These are phyloP conservation scores for Gari tellinella DNA, from an alignment of 2,888 invertebrate species.

Conservation along the genomic window DNA sequence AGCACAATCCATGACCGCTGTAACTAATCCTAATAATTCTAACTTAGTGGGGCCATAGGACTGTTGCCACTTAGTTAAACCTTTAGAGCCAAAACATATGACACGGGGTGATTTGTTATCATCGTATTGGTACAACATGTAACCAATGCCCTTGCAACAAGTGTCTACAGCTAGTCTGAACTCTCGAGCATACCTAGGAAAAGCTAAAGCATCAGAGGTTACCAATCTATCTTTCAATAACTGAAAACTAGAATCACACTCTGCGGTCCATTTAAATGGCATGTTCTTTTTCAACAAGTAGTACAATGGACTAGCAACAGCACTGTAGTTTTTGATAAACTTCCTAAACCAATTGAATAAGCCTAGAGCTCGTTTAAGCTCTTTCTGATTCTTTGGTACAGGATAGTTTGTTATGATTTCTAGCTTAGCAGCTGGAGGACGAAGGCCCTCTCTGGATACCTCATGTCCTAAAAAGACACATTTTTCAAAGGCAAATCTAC, in stretches of 20 bases:
- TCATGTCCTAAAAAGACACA: conserved; percentile 52
- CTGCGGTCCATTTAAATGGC: conserved; percentile 33
- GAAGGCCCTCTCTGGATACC: conserved; percentile 37
- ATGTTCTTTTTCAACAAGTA: conserved; percentile 28
- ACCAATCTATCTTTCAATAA: conserved; percentile 27
- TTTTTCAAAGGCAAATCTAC: conserved; percentile 17
- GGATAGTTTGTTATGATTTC: conserved; percentile 38
- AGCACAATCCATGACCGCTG: conserved; percentile 46
- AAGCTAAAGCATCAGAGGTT: conserved; percentile 48
- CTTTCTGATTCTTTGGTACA: conserved; percentile 36
- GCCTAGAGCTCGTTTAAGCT: conserved; percentile 47
- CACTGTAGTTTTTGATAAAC: conserved; percentile 46
- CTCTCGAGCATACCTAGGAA: conserved; percentile 45
- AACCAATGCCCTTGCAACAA: conserved; percentile 45
- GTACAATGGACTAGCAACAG: conserved; percentile 33
- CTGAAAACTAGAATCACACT: conserved; percentile 31
- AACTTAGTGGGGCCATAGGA: conserved; percentile 51
- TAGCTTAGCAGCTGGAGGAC: conserved; percentile 37
- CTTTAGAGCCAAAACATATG: conserved; percentile 48
- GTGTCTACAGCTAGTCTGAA: conserved; percentile 56
- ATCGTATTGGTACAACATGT: conserved; percentile 55
- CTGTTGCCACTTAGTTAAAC: conserved; percentile 21
- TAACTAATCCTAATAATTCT: conserved; percentile 46
- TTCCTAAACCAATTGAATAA: conserved; percentile 58
- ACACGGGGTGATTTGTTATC: conserved; percentile 18